Evolutionary conservation across 2,113 vertebrate genomes (phyloP), one percentile per base, ranked within the genome.

Genomic region (Picathartes gymnocephalus): DNA sequence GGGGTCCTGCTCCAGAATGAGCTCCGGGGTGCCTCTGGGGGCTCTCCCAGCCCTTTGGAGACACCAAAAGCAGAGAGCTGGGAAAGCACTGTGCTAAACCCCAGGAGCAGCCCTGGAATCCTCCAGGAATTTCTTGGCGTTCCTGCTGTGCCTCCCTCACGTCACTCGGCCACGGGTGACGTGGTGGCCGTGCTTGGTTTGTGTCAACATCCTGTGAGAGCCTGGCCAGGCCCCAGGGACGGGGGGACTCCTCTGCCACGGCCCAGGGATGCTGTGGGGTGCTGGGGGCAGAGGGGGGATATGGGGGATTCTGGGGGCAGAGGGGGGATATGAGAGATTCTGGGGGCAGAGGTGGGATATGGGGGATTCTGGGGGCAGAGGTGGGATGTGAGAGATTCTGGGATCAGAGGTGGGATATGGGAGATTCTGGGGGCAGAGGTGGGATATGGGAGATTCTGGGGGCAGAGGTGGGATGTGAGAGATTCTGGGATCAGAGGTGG

Each of bases 401-500:
- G 37, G 4, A 0, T 1, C 21, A 21, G 22, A 0, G 2, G 0
- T 33, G 21, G 16, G 42, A 39, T 39, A 39, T 39, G 39, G 39
- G 39, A 39, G 39, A 20, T 45, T 45, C 15, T 54, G 51, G 51
- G 28, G 18, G 12, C 54, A 56, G 13, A 2, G 21, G 6, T n/a
- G 20, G 19, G 61, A 39, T 39, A 11, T 39, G 39, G 39, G 39
- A 11, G 39, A 4, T 9, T 13, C 15, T 60, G n/a, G n/a, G 0
- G 6, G 4, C 1, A 3, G 4, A 1, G 9, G 0, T 53, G 39
- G 40, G 37, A 2, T 9, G 13, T 11, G 9, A 11, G 51, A 28
- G 39, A 4, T 2, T 10, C 9, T 24, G 40, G 24, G 2, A 1
- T 9, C 17, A n/a, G 7, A 0, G 1, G 0, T 53, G 39, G 40